Percentiles rank a stretch among this genome's conserved stretches.
phyloP scores from a whole-genome alignment of 2,797 vertebrate genomes.

The Clarias pachynema region DNA sequence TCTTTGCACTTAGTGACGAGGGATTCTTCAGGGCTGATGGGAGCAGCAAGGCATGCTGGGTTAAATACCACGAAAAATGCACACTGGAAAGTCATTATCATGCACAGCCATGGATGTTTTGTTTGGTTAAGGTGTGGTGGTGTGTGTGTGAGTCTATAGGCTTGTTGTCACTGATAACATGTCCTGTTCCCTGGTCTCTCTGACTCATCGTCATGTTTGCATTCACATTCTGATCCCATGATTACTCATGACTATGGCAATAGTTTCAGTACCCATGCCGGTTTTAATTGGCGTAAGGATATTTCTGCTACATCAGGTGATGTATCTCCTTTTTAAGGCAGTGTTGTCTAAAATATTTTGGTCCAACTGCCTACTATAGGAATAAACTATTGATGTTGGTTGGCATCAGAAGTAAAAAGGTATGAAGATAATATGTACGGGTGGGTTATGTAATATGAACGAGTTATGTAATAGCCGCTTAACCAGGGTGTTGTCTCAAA shows the following conservation, averaged over 20 bases:
- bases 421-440: neutral
- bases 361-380: neutral
- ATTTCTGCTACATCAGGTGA: neutral
- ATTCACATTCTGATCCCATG: neutral
- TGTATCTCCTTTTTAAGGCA: neutral
- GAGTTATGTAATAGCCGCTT: neutral
- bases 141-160: conserved; percentile 23
- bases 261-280: neutral
- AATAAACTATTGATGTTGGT: neutral
- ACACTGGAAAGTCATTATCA: conserved; percentile 26
- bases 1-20: conserved; percentile 60
- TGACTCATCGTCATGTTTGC: conserved; percentile 22
- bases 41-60: conserved; percentile 60
- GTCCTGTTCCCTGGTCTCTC: conserved; percentile 35
- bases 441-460: too few species aligned
- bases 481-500: neutral
- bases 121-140: conserved; percentile 50
- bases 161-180: conserved; percentile 50
- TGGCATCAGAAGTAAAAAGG: neutral
- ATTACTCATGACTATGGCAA: neutral
- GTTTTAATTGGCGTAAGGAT: neutral
- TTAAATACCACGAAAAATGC: conserved; percentile 33
- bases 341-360: neutral
- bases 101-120: conserved; percentile 33
- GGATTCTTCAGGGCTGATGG: conserved; percentile 60